Evolutionary conservation across 2,113 vertebrate genomes (phyloP).

Genomic region (Peromyscus maniculatus): DNA sequence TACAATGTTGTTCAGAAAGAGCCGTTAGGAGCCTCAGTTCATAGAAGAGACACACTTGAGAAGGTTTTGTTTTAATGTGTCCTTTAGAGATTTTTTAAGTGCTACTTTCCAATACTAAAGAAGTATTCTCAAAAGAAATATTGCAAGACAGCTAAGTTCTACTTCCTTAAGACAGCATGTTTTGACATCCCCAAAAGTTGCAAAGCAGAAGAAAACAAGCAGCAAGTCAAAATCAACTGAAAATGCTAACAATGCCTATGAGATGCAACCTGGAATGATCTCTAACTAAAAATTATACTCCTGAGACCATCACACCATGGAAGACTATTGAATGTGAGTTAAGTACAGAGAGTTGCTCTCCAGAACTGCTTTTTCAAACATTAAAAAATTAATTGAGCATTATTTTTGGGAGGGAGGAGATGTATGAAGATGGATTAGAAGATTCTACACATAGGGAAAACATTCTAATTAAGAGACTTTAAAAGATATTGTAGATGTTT

Average conservation of each 20-base stretch:
- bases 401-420: background rate
- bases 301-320: background rate
- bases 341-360: constrained; percentile 22
- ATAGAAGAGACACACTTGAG: background rate
- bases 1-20: background rate
- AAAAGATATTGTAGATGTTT: constrained; percentile 63
- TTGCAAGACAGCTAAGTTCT: constrained; percentile 38
- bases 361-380: constrained; percentile 27
- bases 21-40: background rate
- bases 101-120: constrained; percentile 37
- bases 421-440: background rate
- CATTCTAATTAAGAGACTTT: too few relatives aligned
- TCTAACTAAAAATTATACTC: constrained; percentile 48
- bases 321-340: constrained; percentile 13
- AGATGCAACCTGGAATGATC: constrained; percentile 46
- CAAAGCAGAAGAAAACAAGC: constrained; percentile 63
- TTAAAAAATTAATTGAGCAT: constrained; percentile 40
- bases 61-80: constrained; percentile 43
- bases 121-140: constrained; percentile 67
- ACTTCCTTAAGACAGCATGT: constrained; percentile 40
- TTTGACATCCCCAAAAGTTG: constrained; percentile 54
- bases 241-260: constrained; percentile 39
- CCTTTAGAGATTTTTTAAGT: constrained; percentile 49
- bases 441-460: constrained; percentile 38
- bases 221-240: constrained; percentile 25